Base-by-base conservation (phyloP, 2,888 invertebrate species). In the Protonemura montana region DNA sequence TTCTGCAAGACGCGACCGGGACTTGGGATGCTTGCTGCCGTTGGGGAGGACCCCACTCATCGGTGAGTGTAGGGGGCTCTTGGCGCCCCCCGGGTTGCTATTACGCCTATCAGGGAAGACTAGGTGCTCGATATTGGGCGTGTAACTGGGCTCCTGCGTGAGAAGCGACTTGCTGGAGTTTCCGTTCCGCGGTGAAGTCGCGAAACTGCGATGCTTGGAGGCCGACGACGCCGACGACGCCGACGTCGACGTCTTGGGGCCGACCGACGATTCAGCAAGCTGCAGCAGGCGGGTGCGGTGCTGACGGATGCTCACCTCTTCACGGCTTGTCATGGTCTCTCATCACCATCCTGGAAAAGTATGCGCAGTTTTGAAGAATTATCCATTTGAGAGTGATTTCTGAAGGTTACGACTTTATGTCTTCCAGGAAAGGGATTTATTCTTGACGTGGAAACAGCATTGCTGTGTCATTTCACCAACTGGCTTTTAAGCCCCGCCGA, bases 121-220 rank as follows among this genome's bases (percentile, higher is more conserved):
- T 88, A 93, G 91, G 89, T 93, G 93, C 89, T 93, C 93, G 89
- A 93, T 93, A 89, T 93, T 93, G 87, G 93, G 92, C 85, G 92
- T 93, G 89, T 92, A 93, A 88, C 93, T 92, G 30, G 93, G 93
- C 91, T 91, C 91, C 88, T 90, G 91, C 82, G 91, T 89, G 29
- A 90, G 91, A 82, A 91, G 89, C 59, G 90, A 89, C 81, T 88
- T 88, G 88, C 89, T 88, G n/a, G 89, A 87, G 59, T 89, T 89
- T 2, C 59, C 89, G 82, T 89, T 89, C 85, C 89, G 90, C 85
- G 90, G 90, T 83, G 90, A 90, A 85, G 91, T 90, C 88, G 90
- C 89, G 88, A 92, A 92, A 88, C 91, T 91, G 77, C 91, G 90
- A 86, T 91, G 90, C 87, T 91, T 90, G 88, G 90, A 35, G 5